Evolutionary conservation across 1,140 invertebrate genomes (phyloP), one percentile per base, ranked within the genome.

Genomic region (Pectinophora gossypiella): DNA sequence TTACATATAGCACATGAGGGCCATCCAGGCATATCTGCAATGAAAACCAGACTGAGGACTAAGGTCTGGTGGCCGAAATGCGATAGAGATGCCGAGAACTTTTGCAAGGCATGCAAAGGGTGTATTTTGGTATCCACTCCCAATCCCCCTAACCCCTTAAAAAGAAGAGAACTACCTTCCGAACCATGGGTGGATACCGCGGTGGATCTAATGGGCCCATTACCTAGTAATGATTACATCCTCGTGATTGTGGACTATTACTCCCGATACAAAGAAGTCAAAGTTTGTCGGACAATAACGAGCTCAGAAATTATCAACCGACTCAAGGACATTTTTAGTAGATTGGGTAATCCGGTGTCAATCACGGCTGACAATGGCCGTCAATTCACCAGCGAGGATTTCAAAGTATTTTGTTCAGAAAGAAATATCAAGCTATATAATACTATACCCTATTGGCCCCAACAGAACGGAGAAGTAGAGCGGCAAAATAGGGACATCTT

Each of bases 341-440:
- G 58, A 27, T 43, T 64, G 9, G 61, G 54, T 10, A 48, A 54
- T 19, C 61, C 61, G 18, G 6, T 18, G 3, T 57, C 61, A 1
- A 53, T 61, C 3, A 61, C 52, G 9, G 19, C 42, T 3, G 59
- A 61, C 27, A 64, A 64, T 47, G 61, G 54, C 1, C 32, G 27
- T 36, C 44, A 57, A 48, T 54, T 61, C 42, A 23, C 40, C 2
- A 43, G 46, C 47, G 40, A 59, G 18, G 45, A 59, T 15, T 35
- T 62, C 50, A 53, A 55, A 40, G 7, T 46, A 23, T 66, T 48
- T 53, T 66, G 59, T 47, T 2, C 19, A 42, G 22, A 36, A 12
- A 9, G 27, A 13, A 23, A 49, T 32, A 63, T 66, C 12, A 48
- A 45, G 9, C 43, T n/a, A n/a, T n/a, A n/a, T n/a, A n/a, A n/a